phyloP scores from a whole-genome alignment of 2,888 invertebrate species.

The Nephrotoma guestfalica region DNA sequence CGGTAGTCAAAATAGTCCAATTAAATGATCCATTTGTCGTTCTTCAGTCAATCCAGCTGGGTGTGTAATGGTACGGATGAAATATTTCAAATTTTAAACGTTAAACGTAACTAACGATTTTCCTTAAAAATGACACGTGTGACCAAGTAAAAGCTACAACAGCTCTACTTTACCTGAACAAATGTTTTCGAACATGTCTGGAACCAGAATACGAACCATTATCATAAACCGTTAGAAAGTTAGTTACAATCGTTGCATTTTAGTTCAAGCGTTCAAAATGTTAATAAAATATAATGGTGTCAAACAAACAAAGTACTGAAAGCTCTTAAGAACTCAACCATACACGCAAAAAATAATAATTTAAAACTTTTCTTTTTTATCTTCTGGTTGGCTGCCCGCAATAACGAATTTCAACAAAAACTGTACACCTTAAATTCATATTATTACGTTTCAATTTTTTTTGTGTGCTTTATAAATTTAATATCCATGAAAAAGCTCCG shows the following conservation, averaged over 20 bases:
- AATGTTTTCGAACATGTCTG: too few species aligned
- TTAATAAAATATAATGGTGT: not conserved
- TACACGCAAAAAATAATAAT: not conserved
- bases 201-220: too few species aligned
- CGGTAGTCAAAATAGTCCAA: too few species aligned
- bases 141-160: too few species aligned
- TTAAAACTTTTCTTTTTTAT: not conserved
- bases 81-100: too few species aligned
- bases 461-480: not conserved
- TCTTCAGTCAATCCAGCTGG: too few species aligned
- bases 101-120: too few species aligned
- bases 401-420: not conserved
- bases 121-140: too few species aligned
- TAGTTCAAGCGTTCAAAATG: not conserved
- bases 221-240: too few species aligned
- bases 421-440: not conserved
- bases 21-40: too few species aligned
- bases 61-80: too few species aligned
- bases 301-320: not conserved
- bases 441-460: not conserved
- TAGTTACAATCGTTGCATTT: not conserved
- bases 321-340: not conserved
- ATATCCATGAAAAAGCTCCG: not conserved
- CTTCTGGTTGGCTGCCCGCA: not conserved
- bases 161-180: too few species aligned